Percentiles rank a stretch among this genome's conserved stretches.
Conservation (phyloP, 2,113 vertebrate species). For the Pachyramphus minor region DNA sequence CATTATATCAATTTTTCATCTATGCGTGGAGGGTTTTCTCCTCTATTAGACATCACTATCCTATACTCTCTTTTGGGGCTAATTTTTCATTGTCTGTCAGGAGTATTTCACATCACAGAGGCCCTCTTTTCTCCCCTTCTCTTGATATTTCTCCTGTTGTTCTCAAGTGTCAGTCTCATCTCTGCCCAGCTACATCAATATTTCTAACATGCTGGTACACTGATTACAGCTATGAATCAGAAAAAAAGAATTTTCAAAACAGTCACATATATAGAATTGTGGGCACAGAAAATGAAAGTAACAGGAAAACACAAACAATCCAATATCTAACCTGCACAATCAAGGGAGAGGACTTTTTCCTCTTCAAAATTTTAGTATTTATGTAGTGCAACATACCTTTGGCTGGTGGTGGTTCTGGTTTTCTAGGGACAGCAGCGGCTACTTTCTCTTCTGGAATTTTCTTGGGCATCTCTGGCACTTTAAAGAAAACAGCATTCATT, state of each 20-base stretch:
- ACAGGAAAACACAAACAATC: not conserved
- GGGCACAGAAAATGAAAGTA: not conserved
- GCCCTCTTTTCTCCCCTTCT: not conserved
- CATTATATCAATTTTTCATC: not conserved
- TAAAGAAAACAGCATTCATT: constrained; percentile 52
- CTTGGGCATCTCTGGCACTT: constrained; percentile 69
- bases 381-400: constrained; percentile 47
- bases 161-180: not conserved
- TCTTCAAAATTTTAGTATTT: not conserved
- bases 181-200: not conserved
- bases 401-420: constrained; percentile 13
- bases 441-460: constrained; percentile 60
- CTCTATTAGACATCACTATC: not conserved
- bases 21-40: not conserved
- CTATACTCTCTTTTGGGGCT: not conserved
- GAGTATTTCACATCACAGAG: not conserved
- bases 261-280: not conserved
- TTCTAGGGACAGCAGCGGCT: not conserved
- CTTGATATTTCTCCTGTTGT: not conserved
- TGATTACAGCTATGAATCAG: not conserved
- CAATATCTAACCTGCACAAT: not conserved
- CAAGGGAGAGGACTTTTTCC: not conserved
- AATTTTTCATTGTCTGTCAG: not conserved
- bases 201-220: not conserved
- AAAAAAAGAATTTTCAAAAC: not conserved